A percentile compares a stretch with the other conserved stretches of the same genome.
Evolutionary conservation across 2,797 vertebrate genomes (phyloP).

Genomic region (Menidia menidia): DNA sequence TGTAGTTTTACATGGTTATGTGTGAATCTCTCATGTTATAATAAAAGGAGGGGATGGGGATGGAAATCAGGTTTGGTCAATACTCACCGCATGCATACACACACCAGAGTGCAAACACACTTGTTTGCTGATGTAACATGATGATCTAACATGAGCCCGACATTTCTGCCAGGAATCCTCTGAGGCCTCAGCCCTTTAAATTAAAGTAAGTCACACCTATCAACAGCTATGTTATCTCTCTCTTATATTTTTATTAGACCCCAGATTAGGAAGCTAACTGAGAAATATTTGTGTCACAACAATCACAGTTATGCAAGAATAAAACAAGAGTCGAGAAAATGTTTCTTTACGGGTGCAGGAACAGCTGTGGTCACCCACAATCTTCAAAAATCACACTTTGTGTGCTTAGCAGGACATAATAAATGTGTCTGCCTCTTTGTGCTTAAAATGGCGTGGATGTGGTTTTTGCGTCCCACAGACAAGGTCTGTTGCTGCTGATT

Average conservation of each 20-base stretch:
- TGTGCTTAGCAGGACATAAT: too few relatives aligned
- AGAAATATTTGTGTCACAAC: too few relatives aligned
- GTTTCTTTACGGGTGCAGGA: too few relatives aligned
- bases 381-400: too few relatives aligned
- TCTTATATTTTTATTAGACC: not conserved
- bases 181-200: conserved; percentile 18
- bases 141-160: conserved; percentile 25
- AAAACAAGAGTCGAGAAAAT: too few relatives aligned
- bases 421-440: too few relatives aligned
- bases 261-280: not conserved
- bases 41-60: conserved; percentile 28
- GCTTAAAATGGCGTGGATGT: too few relatives aligned
- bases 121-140: conserved; percentile 68
- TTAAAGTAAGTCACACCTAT: conserved; percentile 15
- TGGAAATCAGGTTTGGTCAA: conserved; percentile 51
- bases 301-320: too few relatives aligned
- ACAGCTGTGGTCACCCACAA: too few relatives aligned
- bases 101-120: conserved; percentile 65
- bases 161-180: conserved; percentile 52
- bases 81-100: conserved; percentile 39
- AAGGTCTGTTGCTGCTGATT: too few relatives aligned
- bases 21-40: conserved; percentile 12
- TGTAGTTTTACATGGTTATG: not conserved
- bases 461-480: too few relatives aligned
- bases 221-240: not conserved